A percentile compares a stretch with the other conserved stretches of the same genome.
Conservation (phyloP, 2,113 vertebrate genomes). For the Octodon degus region DNA sequence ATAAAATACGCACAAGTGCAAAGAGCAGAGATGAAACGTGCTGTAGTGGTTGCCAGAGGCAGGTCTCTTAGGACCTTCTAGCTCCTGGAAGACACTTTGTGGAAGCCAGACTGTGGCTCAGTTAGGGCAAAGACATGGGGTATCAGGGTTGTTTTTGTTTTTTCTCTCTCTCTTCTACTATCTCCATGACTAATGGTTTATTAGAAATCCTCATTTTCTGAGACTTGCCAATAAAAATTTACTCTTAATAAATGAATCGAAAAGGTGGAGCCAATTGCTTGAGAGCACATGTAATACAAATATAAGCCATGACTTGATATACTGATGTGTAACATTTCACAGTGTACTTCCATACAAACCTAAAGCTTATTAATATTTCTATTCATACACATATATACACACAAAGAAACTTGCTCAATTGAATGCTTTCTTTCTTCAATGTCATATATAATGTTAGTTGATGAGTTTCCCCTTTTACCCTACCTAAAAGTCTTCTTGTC, state of each 20-base stretch:
- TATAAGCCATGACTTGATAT: neutral
- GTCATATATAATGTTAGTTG: neutral
- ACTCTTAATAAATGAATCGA: neutral
- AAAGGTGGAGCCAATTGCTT: neutral
- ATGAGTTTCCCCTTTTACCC: neutral
- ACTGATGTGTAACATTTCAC: neutral
- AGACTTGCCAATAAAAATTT: slow-evolving; percentile 1
- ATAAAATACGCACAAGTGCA: accelerated
- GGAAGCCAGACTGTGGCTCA: neutral
- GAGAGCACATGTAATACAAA: neutral
- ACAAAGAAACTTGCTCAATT: neutral
- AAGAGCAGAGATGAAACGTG: accelerated
- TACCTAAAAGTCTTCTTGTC: neutral
- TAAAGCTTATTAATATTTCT: neutral
- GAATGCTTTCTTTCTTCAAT: slow-evolving; percentile 26
- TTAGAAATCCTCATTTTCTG: neutral
- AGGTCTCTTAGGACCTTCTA: neutral
- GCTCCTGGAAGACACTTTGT: neutral
- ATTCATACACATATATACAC: neutral
- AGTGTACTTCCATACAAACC: neutral
- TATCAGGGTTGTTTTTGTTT: neutral
- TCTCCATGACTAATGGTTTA: neutral
- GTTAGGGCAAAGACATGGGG: neutral
- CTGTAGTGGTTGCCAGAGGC: too few relatives aligned
- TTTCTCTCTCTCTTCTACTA: neutral